Conservation (phyloP, 2,113 vertebrate genomes). For the Penelope pileata region DNA sequence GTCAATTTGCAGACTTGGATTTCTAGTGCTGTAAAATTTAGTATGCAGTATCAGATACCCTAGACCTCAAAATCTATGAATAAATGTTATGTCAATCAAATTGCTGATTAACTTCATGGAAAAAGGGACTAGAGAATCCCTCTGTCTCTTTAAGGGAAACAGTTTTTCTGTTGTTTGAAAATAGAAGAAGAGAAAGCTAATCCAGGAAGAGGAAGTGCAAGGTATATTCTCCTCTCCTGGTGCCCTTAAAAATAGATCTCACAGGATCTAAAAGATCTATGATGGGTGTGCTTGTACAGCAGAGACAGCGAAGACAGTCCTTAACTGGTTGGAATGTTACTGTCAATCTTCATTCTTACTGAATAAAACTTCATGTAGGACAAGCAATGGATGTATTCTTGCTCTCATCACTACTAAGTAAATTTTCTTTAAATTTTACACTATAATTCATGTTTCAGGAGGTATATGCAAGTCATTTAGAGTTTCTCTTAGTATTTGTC, state of each 20-base stretch:
- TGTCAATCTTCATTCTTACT: neutral
- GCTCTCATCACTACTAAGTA: neutral
- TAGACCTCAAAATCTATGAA: neutral
- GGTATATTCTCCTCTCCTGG: neutral
- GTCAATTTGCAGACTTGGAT: neutral
- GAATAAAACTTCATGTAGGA: neutral
- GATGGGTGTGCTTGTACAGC: neutral
- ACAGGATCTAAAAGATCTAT: neutral
- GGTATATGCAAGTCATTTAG: neutral
- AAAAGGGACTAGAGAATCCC: neutral
- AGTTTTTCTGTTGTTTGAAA: neutral
- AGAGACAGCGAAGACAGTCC: neutral
- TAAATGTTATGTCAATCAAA: neutral
- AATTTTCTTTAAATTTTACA: neutral
- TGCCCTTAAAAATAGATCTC: neutral
- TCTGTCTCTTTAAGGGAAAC: neutral
- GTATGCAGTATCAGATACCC: neutral
- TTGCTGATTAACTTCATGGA: neutral
- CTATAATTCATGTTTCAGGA: neutral
- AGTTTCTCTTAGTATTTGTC: neutral
- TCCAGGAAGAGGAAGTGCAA: neutral
- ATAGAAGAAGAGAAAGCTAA: neutral
- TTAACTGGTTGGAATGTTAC: neutral
- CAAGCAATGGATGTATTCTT: neutral
- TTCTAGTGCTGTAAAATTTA: neutral